Conservation (phyloP, 2,113 vertebrate genomes). For the Picathartes gymnocephalus region DNA sequence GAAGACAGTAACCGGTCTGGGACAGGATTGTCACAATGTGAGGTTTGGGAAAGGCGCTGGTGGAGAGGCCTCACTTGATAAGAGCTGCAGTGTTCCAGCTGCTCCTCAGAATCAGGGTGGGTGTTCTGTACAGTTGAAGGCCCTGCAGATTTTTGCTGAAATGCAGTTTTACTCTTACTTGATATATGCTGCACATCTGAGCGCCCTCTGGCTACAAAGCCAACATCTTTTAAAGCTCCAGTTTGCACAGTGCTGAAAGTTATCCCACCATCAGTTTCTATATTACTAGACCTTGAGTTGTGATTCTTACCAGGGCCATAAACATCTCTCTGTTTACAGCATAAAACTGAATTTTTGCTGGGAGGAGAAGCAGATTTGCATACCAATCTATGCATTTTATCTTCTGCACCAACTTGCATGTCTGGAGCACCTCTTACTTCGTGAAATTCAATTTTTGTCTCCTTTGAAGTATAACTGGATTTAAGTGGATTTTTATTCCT, state of each 20-base stretch:
- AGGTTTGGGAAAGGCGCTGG: background rate
- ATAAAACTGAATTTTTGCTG: conserved; percentile 4
- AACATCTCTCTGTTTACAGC: background rate
- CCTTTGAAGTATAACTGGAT: conserved; percentile 22
- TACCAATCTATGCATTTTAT: conserved; percentile 11
- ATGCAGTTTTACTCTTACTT: conserved; percentile 72
- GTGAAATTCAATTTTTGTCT: background rate
- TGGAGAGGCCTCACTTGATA: conserved; percentile 11
- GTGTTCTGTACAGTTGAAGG: conserved; percentile 14
- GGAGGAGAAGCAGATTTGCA: conserved; percentile 7
- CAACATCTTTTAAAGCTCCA: conserved; percentile 56
- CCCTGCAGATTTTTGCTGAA: conserved; percentile 72
- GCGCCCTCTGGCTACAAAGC: conserved; percentile 82
- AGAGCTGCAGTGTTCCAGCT: conserved; percentile 49
- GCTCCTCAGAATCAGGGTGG: conserved; percentile 26
- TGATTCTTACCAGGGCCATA: background rate
- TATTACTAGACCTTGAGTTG: background rate
- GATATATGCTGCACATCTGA: conserved; percentile 63
- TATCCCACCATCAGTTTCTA: conserved; percentile 50
- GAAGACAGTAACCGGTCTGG: background rate
- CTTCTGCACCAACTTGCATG: background rate
- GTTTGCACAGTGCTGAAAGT: background rate
- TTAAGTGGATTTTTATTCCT: conserved; percentile 22
- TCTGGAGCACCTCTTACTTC: background rate
- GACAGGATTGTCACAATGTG: background rate